phyloP scores from a whole-genome alignment of 2,113 vertebrate genomes.

The Rhinoptilus africanus region DNA sequence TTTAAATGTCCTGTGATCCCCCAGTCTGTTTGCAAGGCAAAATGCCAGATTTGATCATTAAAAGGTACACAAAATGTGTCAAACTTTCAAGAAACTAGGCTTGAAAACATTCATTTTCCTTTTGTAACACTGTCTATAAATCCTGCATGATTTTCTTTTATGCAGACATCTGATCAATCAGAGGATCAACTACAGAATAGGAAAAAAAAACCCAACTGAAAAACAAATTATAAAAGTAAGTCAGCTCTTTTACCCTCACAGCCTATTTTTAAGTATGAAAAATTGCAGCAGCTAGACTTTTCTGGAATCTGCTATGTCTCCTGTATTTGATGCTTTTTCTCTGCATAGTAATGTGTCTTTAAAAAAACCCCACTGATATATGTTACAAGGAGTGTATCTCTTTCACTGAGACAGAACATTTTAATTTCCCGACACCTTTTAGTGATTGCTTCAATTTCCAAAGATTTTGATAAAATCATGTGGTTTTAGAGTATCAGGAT shows the following conservation, averaged over 20 bases:
- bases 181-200: not conserved
- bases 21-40: not conserved
- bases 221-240: slow-evolving; percentile 13
- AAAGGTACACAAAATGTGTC: not conserved
- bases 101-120: not conserved
- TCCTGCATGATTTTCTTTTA: slow-evolving; percentile 12
- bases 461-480: slow-evolving; percentile 93
- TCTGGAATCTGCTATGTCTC: slow-evolving; percentile 72
- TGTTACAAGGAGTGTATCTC: slow-evolving; percentile 88
- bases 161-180: not conserved
- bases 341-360: slow-evolving; percentile 85
- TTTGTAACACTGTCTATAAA: not conserved
- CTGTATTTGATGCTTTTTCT: slow-evolving; percentile 74
- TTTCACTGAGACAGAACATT: slow-evolving; percentile 86
- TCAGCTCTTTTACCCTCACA: not conserved
- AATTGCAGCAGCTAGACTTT: slow-evolving; percentile 71
- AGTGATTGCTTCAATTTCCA: slow-evolving; percentile 96
- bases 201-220: not conserved
- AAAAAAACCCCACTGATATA: slow-evolving; percentile 79
- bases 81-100: not conserved
- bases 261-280: slow-evolving; percentile 74
- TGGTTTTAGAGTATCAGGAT: slow-evolving; percentile 82
- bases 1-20: not conserved
- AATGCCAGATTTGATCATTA: not conserved
- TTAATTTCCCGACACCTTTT: slow-evolving; percentile 92